Conservation (phyloP, 2,888 invertebrate species). For the Amaurobius ferox region DNA sequence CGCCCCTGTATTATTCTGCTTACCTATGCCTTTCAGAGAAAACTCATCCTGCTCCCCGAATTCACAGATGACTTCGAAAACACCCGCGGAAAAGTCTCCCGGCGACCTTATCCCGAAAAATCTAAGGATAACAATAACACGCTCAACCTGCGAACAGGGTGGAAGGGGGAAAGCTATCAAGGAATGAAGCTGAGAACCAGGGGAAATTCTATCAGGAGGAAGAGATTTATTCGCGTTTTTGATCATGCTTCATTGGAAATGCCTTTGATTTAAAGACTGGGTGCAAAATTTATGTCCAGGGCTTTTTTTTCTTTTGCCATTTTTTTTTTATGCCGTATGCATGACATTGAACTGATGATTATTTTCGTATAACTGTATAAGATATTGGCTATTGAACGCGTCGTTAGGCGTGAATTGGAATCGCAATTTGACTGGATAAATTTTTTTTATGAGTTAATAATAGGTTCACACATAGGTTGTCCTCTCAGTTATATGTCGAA, state of each 20-base stretch:
- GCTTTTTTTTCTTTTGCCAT: too few species aligned
- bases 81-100: background rate
- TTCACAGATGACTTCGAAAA: background rate
- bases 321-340: too few species aligned
- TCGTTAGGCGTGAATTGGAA: too few species aligned
- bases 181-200: background rate
- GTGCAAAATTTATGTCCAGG: slow-evolving; percentile 2
- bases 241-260: slow-evolving; percentile 18
- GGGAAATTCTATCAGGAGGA: slow-evolving; percentile 6
- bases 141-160: slow-evolving; percentile 1
- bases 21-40: background rate
- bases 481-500: too few species aligned
- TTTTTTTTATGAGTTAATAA: too few species aligned
- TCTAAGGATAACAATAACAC: slow-evolving; percentile 14
- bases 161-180: too few species aligned
- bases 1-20: too few species aligned
- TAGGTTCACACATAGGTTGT: too few species aligned
- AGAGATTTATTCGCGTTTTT: background rate
- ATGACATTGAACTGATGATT: too few species aligned
- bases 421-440: too few species aligned
- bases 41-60: background rate
- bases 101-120: slow-evolving; percentile 9
- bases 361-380: too few species aligned
- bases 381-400: too few species aligned
- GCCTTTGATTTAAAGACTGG: slow-evolving; percentile 11